Conservation (phyloP, 2,797 vertebrate species). For the Taeniopygia guttata region DNA sequence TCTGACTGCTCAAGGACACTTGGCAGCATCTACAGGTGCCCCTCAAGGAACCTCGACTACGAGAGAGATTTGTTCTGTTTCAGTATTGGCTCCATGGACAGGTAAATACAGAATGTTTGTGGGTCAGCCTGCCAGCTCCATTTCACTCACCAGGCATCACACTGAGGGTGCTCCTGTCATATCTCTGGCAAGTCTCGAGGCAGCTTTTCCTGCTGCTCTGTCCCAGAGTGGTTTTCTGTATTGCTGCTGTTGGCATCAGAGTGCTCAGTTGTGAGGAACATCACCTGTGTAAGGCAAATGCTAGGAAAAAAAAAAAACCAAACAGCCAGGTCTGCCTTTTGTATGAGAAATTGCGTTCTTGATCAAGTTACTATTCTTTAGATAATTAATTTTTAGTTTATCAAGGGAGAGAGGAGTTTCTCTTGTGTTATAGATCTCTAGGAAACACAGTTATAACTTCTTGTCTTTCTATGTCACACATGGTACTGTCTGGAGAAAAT, state of each 20-base stretch:
- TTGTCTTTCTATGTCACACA: too few relatives aligned
- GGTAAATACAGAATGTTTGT: slow-evolving; percentile 67
- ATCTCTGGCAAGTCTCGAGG: neutral
- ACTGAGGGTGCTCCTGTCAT: neutral
- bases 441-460: too few relatives aligned
- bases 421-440: too few relatives aligned
- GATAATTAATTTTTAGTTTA: too few relatives aligned
- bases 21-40: too few relatives aligned
- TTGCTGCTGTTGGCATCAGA: neutral
- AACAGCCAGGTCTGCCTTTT: neutral
- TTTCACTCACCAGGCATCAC: too few relatives aligned
- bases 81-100: slow-evolving; percentile 81
- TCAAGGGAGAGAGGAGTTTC: too few relatives aligned
- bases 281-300: neutral
- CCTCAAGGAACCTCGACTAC: slow-evolving; percentile 83
- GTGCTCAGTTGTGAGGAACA: neutral
- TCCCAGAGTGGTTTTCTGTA: neutral
- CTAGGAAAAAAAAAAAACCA: too few relatives aligned
- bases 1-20: slow-evolving; percentile 78
- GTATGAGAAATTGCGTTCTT: neutral
- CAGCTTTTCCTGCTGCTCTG: neutral
- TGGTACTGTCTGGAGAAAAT: too few relatives aligned
- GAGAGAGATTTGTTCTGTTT: slow-evolving; percentile 88
- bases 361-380: too few relatives aligned
- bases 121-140: neutral